Evolutionary conservation across 2,113 vertebrate genomes (phyloP).

Genomic region (Pelodiscus sinensis): DNA sequence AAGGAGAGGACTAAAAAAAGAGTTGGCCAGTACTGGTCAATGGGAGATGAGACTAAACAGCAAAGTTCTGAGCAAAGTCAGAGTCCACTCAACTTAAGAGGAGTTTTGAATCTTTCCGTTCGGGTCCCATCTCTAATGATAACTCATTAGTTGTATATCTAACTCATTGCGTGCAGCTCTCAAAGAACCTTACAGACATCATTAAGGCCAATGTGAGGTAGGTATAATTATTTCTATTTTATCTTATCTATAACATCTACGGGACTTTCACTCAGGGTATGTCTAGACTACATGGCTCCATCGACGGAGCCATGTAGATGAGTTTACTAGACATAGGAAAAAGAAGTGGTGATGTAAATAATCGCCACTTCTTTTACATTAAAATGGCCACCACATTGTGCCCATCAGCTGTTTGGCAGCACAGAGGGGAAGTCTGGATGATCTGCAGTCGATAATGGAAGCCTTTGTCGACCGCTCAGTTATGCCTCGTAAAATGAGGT

Average conservation of each 20-base stretch:
- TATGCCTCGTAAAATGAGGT: too few species aligned
- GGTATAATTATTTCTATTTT: not conserved
- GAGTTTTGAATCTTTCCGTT: not conserved
- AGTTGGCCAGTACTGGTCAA: not conserved
- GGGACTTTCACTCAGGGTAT: not conserved
- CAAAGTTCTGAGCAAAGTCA: too few species aligned
- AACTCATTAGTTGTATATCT: fast-evolving
- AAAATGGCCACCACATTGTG: too few species aligned
- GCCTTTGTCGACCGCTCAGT: too few species aligned
- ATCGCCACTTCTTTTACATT: too few species aligned
- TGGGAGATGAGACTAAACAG: not conserved
- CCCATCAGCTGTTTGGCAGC: too few species aligned
- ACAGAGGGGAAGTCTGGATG: too few species aligned
- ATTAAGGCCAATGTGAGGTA: not conserved
- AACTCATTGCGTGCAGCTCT: not conserved
- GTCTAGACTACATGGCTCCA: too few species aligned
- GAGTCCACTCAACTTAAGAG: not conserved
- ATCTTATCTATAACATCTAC: not conserved
- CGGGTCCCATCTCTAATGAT: not conserved
- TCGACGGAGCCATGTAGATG: too few species aligned
- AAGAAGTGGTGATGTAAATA: too few species aligned
- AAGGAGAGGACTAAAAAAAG: not conserved
- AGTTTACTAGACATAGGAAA: too few species aligned
- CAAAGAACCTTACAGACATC: not conserved
- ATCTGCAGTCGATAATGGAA: too few species aligned